phyloP scores from a whole-genome alignment of 2,113 vertebrate genomes.

The Conger conger region DNA sequence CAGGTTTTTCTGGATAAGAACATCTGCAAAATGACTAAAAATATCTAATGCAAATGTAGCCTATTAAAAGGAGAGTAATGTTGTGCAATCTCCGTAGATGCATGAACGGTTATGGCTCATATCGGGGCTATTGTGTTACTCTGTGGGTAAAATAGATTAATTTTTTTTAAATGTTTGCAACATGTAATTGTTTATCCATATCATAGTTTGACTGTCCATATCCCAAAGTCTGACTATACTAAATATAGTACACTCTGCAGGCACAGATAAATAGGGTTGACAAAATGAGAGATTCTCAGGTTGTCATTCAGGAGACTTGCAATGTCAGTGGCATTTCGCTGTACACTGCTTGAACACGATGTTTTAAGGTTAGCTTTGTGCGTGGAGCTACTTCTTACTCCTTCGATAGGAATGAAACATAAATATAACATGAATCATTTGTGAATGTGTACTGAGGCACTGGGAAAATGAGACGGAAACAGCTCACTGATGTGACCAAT shows the following conservation, averaged over 20 bases:
- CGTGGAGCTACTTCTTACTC: not conserved
- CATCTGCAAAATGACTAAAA: no score
- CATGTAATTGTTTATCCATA: not conserved
- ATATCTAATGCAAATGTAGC: no score
- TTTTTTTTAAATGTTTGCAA: not conserved
- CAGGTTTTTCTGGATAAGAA: no score
- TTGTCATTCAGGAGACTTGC: not conserved
- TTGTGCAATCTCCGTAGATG: no score
- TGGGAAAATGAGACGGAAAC: not conserved
- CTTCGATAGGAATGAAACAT: not conserved
- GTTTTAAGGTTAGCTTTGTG: not conserved
- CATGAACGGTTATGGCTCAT: not conserved
- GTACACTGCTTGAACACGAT: not conserved
- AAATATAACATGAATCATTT: not conserved
- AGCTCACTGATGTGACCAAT: not conserved
- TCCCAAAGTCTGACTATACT: not conserved
- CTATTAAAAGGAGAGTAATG: no score
- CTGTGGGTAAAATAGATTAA: not conserved
- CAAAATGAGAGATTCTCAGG: not conserved
- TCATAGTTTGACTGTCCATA: not conserved
- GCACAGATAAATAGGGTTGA: not conserved
- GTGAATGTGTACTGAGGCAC: not conserved
- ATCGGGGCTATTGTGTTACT: not conserved
- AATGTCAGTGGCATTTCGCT: not conserved
- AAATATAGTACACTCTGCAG: not conserved